A percentile compares a stretch with the other conserved stretches of the same genome.
Evolutionary conservation across 2,797 vertebrate genomes (phyloP).

Genomic region (Pantherophis alleghaniensis): DNA sequence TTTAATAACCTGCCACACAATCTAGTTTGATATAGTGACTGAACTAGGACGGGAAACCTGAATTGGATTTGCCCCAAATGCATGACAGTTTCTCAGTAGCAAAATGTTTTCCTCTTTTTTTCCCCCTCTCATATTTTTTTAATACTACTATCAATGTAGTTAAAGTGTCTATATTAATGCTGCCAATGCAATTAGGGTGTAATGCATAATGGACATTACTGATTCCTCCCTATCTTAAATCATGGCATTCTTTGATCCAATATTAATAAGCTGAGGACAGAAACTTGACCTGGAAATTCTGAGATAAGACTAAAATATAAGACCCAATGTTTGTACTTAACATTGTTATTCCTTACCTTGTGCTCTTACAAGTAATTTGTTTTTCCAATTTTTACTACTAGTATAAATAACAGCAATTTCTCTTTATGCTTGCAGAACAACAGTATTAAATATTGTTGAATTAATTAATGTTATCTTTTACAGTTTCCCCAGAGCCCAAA

Average conservation of each 20-base stretch:
- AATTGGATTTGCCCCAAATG: background rate
- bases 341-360: background rate
- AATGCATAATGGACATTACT: background rate
- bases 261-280: background rate
- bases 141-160: background rate
- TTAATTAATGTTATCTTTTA: conserved; percentile 17
- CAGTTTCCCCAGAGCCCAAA: conserved; percentile 97
- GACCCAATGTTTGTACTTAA: background rate
- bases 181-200: background rate
- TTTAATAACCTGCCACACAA: background rate
- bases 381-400: background rate
- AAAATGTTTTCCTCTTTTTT: background rate
- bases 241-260: background rate
- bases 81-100: background rate
- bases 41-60: background rate
- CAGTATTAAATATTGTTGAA: background rate
- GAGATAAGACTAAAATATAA: background rate
- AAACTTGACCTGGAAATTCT: background rate
- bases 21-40: background rate
- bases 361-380: background rate
- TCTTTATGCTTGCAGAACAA: background rate
- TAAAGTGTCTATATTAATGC: background rate
- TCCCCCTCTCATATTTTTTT: background rate
- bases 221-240: background rate
- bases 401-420: background rate